Percentiles rank a stretch among this genome's conserved stretches.
Evolutionary conservation across 2,888 invertebrate species (phyloP).

Genomic region (Pyrrhia umbra): DNA sequence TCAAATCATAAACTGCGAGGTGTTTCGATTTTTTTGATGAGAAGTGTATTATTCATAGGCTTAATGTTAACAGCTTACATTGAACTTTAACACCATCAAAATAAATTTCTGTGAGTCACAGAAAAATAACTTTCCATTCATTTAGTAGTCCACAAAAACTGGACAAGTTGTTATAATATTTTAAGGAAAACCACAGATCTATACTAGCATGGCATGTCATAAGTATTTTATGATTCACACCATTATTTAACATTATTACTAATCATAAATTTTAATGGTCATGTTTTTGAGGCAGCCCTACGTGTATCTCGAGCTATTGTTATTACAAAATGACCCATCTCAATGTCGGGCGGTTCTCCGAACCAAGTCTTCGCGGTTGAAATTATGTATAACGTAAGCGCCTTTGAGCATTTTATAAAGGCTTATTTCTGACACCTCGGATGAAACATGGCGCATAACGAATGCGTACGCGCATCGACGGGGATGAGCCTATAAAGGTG

Average conservation of each 20-base stretch:
- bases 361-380: conserved; percentile 71
- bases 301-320: conserved; percentile 74
- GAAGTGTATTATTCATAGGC: conserved; percentile 60
- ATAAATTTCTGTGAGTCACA: conserved; percentile 64
- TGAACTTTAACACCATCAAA: conserved; percentile 70
- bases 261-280: conserved; percentile 18
- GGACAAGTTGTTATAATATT: conserved; percentile 42
- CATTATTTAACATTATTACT: conserved; percentile 21
- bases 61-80: conserved; percentile 51
- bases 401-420: conserved; percentile 83
- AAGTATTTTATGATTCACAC: conserved; percentile 35
- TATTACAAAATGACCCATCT: conserved; percentile 89
- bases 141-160: conserved; percentile 39
- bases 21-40: too few relatives aligned
- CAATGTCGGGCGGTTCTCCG: conserved; percentile 87
- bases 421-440: conserved; percentile 88
- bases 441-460: conserved; percentile 85
- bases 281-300: conserved; percentile 73
- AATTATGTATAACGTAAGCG: conserved; percentile 75
- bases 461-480: conserved; percentile 74
- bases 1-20: too few relatives aligned
- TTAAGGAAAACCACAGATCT: conserved; percentile 44
- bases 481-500: conserved; percentile 69
- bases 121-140: conserved; percentile 64
- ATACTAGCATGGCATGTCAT: conserved; percentile 4